Evolutionary conservation across 2,113 vertebrate genomes (phyloP).

Genomic region (Numida meleagris): DNA sequence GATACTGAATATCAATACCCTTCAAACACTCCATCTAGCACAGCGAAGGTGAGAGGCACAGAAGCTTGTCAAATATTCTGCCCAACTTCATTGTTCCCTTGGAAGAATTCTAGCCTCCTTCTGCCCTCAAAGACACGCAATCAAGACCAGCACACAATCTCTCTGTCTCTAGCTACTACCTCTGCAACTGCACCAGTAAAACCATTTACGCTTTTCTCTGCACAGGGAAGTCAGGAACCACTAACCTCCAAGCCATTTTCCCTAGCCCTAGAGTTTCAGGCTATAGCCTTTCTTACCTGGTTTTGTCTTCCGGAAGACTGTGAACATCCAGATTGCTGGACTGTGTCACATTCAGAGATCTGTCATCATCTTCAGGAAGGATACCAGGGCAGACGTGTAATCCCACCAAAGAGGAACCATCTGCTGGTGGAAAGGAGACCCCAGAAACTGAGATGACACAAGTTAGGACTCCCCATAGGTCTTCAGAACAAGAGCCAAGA

Average conservation of each 20-base stretch:
- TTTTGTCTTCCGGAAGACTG: neutral
- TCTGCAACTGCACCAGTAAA: neutral
- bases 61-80: neutral
- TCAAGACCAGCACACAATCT: neutral
- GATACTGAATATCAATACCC: neutral
- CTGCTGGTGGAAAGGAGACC: neutral
- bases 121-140: neutral
- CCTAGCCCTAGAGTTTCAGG: neutral
- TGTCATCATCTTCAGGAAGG: neutral
- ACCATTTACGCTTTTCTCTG: neutral
- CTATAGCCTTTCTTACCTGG: neutral
- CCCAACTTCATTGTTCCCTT: neutral
- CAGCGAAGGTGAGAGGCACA: neutral
- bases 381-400: rapidly evolving
- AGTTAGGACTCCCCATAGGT: neutral
- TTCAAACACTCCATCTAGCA: neutral
- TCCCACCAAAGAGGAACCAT: neutral
- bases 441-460: neutral
- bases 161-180: neutral
- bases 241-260: neutral
- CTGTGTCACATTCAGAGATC: neutral
- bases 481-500: neutral
- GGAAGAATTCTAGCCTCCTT: neutral
- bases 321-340: neutral
- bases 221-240: neutral